Conservation (phyloP, 2,113 vertebrate genomes). For the Phaethon lepturus region DNA sequence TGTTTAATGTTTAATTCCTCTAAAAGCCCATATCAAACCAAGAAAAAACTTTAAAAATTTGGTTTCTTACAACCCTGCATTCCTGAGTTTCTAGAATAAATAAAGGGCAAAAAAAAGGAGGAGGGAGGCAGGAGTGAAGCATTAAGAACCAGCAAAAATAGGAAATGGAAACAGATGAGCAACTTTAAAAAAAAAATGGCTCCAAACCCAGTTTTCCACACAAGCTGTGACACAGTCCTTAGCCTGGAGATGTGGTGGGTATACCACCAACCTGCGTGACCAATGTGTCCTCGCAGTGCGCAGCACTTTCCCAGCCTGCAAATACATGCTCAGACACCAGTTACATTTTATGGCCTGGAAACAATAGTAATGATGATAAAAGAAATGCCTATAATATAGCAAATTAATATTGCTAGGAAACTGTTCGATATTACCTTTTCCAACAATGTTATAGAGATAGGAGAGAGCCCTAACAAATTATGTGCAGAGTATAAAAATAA, state of each 20-base stretch:
- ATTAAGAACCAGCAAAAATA: neutral
- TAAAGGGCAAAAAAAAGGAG: neutral
- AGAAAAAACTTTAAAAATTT: neutral
- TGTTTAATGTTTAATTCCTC: neutral
- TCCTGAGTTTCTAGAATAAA: neutral
- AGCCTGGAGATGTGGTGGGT: neutral
- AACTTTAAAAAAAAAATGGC: neutral
- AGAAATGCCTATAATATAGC: neutral
- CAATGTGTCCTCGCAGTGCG: neutral
- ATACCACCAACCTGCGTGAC: neutral
- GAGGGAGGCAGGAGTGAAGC: neutral
- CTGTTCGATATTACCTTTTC: neutral
- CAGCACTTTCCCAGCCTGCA: neutral
- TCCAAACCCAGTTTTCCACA: neutral
- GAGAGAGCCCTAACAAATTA: conserved; percentile 15
- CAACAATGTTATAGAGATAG: neutral
- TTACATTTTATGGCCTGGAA: conserved; percentile 7
- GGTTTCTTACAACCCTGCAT: neutral
- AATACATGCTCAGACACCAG: neutral
- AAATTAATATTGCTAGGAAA: conserved; percentile 30
- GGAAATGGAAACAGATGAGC: neutral
- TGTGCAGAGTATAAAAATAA: conserved; percentile 14
- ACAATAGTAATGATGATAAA: conserved; percentile 4
- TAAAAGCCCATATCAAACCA: neutral
- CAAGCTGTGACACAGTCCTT: neutral